Conservation (phyloP, 1,140 invertebrate species). For the Aphelenchoides fujianensis region DNA sequence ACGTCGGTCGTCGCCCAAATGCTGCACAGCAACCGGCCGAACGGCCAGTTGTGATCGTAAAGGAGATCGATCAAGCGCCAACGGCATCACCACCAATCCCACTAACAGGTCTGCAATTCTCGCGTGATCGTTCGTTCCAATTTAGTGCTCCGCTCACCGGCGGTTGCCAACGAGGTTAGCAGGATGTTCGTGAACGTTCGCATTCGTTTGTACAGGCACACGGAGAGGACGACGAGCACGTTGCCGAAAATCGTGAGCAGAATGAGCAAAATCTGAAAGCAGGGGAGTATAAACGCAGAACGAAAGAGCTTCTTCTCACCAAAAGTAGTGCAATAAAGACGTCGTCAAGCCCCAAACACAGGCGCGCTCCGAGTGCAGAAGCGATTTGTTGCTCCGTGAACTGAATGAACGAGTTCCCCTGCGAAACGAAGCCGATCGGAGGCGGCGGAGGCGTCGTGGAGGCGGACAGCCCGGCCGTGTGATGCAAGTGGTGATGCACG, state of each 20-base stretch:
- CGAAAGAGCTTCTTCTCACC: no score
- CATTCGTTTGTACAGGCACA: conserved; percentile 61
- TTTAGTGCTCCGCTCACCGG: conserved; percentile 44
- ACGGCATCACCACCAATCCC: conserved; percentile 66
- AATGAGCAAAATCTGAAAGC: conserved; percentile 60
- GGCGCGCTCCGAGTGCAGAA: not conserved
- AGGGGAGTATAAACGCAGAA: conserved; percentile 7
- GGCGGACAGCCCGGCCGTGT: not conserved
- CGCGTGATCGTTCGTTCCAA: conserved; percentile 1
- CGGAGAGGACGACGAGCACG: conserved; percentile 60
- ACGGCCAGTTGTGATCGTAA: conserved; percentile 63
- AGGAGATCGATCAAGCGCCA: conserved; percentile 62
- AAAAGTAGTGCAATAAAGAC: conserved; percentile 57
- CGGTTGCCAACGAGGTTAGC: conserved; percentile 60
- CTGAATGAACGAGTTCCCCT: conserved; percentile 1
- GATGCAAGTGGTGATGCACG: not conserved
- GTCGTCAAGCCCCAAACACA: conserved; percentile 55
- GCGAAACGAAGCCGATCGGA: not conserved
- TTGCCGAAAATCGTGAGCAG: conserved; percentile 60
- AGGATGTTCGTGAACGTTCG: conserved; percentile 62
- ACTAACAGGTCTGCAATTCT: conserved; percentile 64
- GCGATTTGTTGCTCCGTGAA: conserved; percentile 11
- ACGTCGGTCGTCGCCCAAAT: conserved; percentile 67
- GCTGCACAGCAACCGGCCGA: conserved; percentile 65
- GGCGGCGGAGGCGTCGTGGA: not conserved